Evolutionary conservation across 2,113 vertebrate genomes (phyloP), one percentile per base, ranked within the genome.

Genomic region (Pleuronectes platessa): DNA sequence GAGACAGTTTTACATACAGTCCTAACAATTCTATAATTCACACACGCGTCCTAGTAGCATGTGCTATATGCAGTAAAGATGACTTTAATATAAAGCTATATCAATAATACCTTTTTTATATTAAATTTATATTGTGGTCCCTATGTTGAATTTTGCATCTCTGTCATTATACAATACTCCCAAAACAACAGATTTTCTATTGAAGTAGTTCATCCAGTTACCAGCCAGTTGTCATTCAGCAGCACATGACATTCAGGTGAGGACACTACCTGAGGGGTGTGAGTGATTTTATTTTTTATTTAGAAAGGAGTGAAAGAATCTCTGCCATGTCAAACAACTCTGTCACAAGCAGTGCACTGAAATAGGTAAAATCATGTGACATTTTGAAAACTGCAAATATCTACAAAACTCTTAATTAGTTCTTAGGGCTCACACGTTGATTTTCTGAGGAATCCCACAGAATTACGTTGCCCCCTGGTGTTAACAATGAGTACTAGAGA

Each of bases 391-490:
- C 70, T 82, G 18, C 72, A 78, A 87, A 79, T 75, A 89, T 40
- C 55, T 60, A 79, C 78, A 90, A 73, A 81, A 72, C 31, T 67
- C 68, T 51, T 80, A 62, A 78, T 86, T 79, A 82, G 78, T 81
- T 76, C 67, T 89, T 37, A 79, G 51, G 55, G 62, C 27, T 63
- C n/a, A 10, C 18, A 37, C 4, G 15, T 18, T 51, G 17, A 51
- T 4, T 51, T 7, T 18, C 47, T 51, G 35, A 20, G 40, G 2
- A 12, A 51, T 71, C 58, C 0, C 69, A 58, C 71, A 92, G 91
- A 84, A 90, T 84, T 26, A 73, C 60, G 86, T 89, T 93, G 91
- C 92, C 92, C 92, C 89, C 93, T 93, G 82, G 88, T 93, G 93
- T 78, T 78, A 8, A 61, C 20, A 81, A 35, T 58, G 14, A n/a